These are phyloP conservation scores for Dolichotis patagonum DNA, from an alignment of 2,113 vertebrate genomes.

Conservation along the genomic window DNA sequence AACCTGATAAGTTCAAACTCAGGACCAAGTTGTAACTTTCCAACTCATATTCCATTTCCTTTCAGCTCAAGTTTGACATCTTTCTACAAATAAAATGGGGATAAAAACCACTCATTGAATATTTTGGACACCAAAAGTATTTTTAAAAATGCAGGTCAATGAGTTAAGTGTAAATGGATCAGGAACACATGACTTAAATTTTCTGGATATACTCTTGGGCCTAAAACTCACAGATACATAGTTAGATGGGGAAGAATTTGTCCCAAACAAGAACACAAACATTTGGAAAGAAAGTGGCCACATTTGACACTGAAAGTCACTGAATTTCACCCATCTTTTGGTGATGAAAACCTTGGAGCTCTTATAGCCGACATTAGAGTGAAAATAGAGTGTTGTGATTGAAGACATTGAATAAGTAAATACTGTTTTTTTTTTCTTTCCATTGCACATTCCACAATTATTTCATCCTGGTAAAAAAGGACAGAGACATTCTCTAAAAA, in stretches of 20 bases:
- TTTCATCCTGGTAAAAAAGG: conserved; percentile 74
- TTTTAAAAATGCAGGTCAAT: background rate
- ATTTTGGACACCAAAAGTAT: conserved; percentile 40
- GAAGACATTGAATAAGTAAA: conserved; percentile 73
- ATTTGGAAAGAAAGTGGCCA: conserved; percentile 18
- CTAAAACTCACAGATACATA: conserved; percentile 38
- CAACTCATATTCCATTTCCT: conserved; percentile 59
- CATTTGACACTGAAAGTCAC: background rate
- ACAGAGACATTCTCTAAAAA: conserved; percentile 48
- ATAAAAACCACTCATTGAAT: background rate
- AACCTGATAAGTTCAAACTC: conserved; percentile 26
- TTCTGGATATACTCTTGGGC: conserved; percentile 49
- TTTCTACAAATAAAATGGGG: conserved; percentile 46
- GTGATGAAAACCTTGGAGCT: background rate
- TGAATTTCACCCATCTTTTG: background rate
- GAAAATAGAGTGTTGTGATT: conserved; percentile 61
- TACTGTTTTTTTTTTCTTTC: conserved; percentile 60
- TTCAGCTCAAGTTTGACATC: conserved; percentile 39
- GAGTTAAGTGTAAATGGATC: conserved; percentile 66
- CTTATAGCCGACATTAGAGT: conserved; percentile 59
- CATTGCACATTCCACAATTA: conserved; percentile 71
- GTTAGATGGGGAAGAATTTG: background rate
- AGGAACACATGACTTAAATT: conserved; percentile 52
- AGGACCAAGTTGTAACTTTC: background rate
- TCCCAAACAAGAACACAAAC: background rate